Conservation (phyloP, 2,797 vertebrate species). For the Tokudaia muenninki region DNA sequence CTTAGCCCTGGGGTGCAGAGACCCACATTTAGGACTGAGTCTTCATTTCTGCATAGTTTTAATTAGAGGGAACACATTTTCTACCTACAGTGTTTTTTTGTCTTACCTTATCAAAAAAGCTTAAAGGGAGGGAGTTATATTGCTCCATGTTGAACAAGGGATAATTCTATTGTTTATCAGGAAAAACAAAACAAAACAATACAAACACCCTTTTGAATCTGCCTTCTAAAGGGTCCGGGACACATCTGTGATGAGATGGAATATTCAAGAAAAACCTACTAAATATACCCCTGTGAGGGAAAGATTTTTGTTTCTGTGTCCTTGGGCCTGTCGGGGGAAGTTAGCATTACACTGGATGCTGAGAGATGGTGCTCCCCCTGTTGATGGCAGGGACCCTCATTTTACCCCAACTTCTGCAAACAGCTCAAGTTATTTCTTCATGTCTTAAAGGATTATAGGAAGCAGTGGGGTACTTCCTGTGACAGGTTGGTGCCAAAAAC, state of each 20-base stretch:
- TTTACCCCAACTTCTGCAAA: constrained; percentile 27
- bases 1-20: neutral
- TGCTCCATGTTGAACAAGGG: neutral
- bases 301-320: constrained; percentile 32
- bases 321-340: neutral
- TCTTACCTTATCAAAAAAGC: constrained; percentile 17
- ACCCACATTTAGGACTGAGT: neutral
- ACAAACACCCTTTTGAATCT: neutral
- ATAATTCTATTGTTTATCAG: neutral
- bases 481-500: neutral
- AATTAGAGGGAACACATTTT: constrained; percentile 9
- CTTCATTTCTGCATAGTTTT: neutral
- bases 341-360: neutral
- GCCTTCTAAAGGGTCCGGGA: constrained; percentile 3
- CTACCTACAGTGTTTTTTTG: neutral
- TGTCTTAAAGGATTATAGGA: neutral
- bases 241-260: constrained; percentile 13
- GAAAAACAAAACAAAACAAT: neutral
- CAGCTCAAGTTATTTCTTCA: constrained; percentile 15
- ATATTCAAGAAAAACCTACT: constrained; percentile 49
- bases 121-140: neutral
- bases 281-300: constrained; percentile 1
- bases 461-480: neutral
- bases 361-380: constrained; percentile 13
- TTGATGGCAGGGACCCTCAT: neutral